Evolutionary conservation across 2,113 vertebrate genomes (phyloP).

Genomic region (Tautogolabrus adspersus): DNA sequence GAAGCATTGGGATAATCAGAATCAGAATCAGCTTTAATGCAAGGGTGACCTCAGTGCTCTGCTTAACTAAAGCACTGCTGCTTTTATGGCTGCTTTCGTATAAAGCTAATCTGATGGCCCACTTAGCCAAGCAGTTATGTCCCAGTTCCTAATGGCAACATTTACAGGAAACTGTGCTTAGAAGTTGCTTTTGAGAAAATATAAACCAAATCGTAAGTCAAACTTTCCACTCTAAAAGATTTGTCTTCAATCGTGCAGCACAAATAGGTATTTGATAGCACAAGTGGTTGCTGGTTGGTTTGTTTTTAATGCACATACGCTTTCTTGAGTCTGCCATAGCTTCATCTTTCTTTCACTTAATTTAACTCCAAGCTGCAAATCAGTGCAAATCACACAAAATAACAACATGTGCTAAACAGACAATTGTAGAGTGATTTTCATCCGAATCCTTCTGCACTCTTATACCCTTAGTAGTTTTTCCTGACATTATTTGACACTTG

Average conservation of each 20-base stretch:
- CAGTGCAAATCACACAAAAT: background rate
- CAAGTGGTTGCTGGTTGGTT: background rate
- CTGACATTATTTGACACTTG: background rate
- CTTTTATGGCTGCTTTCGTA: slow-evolving; percentile 18
- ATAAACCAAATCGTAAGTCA: background rate
- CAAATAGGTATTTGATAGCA: background rate
- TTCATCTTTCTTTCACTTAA: background rate
- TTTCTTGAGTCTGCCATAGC: background rate
- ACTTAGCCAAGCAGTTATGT: slow-evolving; percentile 21
- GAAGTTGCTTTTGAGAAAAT: slow-evolving; percentile 1
- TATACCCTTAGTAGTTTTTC: background rate
- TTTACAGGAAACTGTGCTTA: slow-evolving; percentile 11
- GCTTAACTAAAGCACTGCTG: no score
- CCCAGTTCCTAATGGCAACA: slow-evolving; percentile 15
- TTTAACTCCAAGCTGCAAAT: background rate
- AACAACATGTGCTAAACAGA: background rate
- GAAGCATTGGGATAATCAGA: no score
- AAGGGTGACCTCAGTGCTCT: no score
- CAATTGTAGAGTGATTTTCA: slow-evolving; percentile 1
- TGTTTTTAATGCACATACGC: background rate
- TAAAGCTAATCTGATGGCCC: slow-evolving; percentile 29
- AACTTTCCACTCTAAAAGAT: slow-evolving; percentile 6
- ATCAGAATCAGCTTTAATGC: no score
- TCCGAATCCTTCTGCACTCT: background rate
- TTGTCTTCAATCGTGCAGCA: background rate